Evolutionary conservation across 2,888 invertebrate species (phyloP), one percentile per base, ranked within the genome.

Genomic region (Lampropteryx suffumata): DNA sequence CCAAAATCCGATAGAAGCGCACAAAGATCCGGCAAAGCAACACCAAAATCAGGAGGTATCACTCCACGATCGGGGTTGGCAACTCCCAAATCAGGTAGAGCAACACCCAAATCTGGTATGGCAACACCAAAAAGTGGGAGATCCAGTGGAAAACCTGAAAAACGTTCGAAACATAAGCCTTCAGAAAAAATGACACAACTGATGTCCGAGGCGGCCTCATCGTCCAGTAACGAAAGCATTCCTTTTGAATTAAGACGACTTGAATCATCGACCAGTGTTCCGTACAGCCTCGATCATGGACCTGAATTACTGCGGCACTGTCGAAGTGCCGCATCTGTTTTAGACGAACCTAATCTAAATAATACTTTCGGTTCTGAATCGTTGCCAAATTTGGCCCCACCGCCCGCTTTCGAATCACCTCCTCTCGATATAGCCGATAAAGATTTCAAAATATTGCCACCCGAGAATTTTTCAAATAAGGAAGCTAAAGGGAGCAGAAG

Each of bases 301-400:
- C 82, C 87, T 39, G 91, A 90, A 63, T 63, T 82, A 50, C 75
- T 92, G 59, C 75, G 92, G 48, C 92, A 92, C 66, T 92, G 92
- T 55, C 82, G 91, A 68, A 92, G 92, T 70, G 91, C 92, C 41
- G 91, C 91, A 26, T 92, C 91, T 27, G 88, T 92, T 42, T 79
- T 91, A 59, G 92, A 92, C 55, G 93, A 93, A 70, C 82, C 91
- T 1, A 92, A 92, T 54, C 65, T 88, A 46, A 87, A 83, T 59
- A 88, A 82, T 60, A 84, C 80, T 11, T 90, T 90, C 61, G 92
- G 93, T 50, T 94, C 94, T 27, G 94, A 95, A 79, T 95, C 95
- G 14, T 83, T 95, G 73, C 95, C 95, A 6, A 94, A 94, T 78
- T 86, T 95, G 65, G 93, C 92, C 37, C 93, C 93, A 37, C 92